Conservation (phyloP, 1,140 invertebrate genomes). For the Chironomus striatipennis region DNA sequence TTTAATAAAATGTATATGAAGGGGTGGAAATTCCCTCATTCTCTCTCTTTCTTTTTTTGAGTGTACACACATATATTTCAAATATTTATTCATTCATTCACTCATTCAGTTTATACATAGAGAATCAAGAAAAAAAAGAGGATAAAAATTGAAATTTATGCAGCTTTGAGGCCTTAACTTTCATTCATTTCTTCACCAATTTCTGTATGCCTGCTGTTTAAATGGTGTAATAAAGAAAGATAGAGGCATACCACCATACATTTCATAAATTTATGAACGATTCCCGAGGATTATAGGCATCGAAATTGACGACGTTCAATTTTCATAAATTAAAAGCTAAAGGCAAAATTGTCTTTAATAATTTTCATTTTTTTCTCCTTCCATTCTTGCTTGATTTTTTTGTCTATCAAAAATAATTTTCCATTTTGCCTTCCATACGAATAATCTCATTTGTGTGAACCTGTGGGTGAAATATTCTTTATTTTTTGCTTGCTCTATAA, state of each 20-base stretch:
- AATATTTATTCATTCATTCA: no score
- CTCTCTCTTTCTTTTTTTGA: neutral
- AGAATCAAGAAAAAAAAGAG: no score
- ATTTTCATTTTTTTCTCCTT: neutral
- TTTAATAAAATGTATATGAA: neutral
- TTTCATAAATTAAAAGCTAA: conserved; percentile 23
- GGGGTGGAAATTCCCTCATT: neutral
- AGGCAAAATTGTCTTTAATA: conserved; percentile 5
- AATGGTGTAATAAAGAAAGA: neutral
- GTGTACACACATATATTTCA: neutral
- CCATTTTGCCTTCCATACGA: neutral
- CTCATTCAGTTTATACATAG: no score
- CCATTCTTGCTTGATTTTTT: neutral
- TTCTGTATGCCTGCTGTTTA: neutral
- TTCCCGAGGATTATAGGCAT: conserved; percentile 15
- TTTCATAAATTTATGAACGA: neutral
- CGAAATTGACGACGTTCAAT: conserved; percentile 20
- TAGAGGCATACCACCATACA: neutral
- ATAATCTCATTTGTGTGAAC: conserved; percentile 20
- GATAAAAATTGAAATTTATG: conserved; percentile 10
- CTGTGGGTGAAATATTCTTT: neutral
- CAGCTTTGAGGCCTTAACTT: neutral
- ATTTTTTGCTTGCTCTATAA: neutral
- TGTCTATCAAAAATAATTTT: conserved; percentile 1
- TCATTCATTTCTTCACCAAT: no score